Evolutionary conservation across 92 coral and sea anemone genomes (phyloP), one percentile per base, ranked within the genome.

Genomic region (Porites cylindrica): DNA sequence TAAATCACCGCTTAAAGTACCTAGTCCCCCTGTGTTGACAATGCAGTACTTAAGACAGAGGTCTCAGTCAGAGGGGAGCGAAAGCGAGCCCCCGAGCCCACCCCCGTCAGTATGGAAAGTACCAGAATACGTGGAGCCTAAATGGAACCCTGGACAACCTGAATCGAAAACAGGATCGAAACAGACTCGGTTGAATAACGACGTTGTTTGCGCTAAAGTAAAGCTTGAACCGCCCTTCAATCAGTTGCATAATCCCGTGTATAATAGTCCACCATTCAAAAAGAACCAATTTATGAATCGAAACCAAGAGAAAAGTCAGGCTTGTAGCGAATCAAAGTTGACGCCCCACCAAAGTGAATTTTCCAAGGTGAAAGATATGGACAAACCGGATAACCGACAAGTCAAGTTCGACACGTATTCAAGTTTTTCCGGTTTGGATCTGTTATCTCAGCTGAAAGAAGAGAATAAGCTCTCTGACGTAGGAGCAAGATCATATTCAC

Each of bases 71-170:
- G 99, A 97, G 29, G 92, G 91, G 1, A 90, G 92, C 72, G 99
- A 95, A 60, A 89, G 95, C 65, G 85, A 86, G 65, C 95, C 96
- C 53, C 96, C 98, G 1, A 95, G 97, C 60, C 99, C 99, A 78
- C 99, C 99, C 88, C 98, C 98, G 17, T 97, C 99, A 87, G 99
- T 97, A 32, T 97, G 99, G 99, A 97, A 97, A 86, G 99, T 97
- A 66, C 98, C 99, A 66, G 98, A 95, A 85, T 97, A 97, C 86
- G 99, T 97, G 5, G 98, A 96, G 66, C 99, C 99, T 52, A 90
- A 91, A 61, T 97, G 98, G 99, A 93, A 95, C 83, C 99, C 99
- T 78, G 98, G 96, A 82, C 93, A 88, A 67, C 91, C 87, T 20
- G 78, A 82, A 66, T 63, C 75, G 10, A 85, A 96, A 66, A 76